Base-by-base conservation (phyloP, 2,797 vertebrate species). In the Xerus rutilus region DNA sequence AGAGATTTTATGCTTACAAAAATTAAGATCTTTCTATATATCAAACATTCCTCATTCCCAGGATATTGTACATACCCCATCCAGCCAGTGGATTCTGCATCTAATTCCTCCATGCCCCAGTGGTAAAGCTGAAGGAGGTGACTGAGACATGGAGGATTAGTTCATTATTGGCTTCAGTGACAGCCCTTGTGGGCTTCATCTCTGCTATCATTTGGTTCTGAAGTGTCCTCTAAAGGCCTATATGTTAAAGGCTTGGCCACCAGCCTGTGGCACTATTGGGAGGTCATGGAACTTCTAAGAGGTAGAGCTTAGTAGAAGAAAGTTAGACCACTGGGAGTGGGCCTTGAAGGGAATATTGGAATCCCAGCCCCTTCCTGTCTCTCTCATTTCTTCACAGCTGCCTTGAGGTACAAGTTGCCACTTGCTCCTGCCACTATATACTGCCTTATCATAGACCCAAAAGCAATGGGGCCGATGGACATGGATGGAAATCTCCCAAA, bases 121-220 rank as follows among this genome's bases (percentile, higher is more conserved):
- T 15, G 57, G 6, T 59, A 59, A 59, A 59, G 23, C 57, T 59
- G 57, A 10, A 59, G 21, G 57, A 59, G 57, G 21, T 59, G 7
- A 59, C 57, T 25, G 21, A 21, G 57, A 9, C 57, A 25, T 25
- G 23, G 57, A 59, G 21, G 57, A 59, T 28, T 30, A 32, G 9
- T 30, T 35, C 6, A 1, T 14, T 11, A 0, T 4, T 7, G 32
- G 11, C 65, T 30, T 6, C 13, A 18, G 5, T 1, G 35, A 15
- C 14, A 28, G 9, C 12, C 30, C 25, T 21, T 10, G 7, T 0
- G 17, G 14, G 17, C 30, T 86, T 70, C 52, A 39, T 39, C 39
- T 67, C 64, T 39, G 59, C 72, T 25, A 28, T 45, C 6, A 8
- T 18, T 67, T 20, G 47, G 47, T 57, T 64, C 30, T 45, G 28